Base-by-base conservation (phyloP, 1,140 invertebrate species). In the Stratiolaelaps scimitus region DNA sequence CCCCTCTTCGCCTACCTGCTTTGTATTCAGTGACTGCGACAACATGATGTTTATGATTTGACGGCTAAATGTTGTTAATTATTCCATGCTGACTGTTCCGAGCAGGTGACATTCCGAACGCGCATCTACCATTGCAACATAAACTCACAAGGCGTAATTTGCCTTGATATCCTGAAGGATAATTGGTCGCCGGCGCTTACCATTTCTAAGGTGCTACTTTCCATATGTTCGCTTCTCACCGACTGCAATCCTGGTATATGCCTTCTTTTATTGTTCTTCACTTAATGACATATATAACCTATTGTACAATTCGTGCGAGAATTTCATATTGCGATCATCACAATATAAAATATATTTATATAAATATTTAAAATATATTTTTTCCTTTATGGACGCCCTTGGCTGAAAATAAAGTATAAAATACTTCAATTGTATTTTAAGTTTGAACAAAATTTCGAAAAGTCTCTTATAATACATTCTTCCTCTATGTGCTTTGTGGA, bases 41-140 rank as follows among this genome's bases (percentile, higher is more conserved):
- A n/a, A n/a, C n/a, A n/a, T n/a, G n/a, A n/a, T n/a, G n/a, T n/a
- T n/a, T n/a, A n/a, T n/a, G n/a, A n/a, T n/a, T n/a, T n/a, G n/a
- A n/a, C n/a, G n/a, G n/a, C n/a, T n/a, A n/a, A n/a, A n/a, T n/a
- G n/a, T n/a, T n/a, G n/a, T n/a, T n/a, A n/a, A n/a, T n/a, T n/a
- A n/a, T n/a, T n/a, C n/a, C n/a, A n/a, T n/a, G n/a, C n/a, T n/a
- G n/a, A n/a, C n/a, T n/a, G n/a, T n/a, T n/a, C n/a, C n/a, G n/a
- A n/a, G n/a, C 75, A 89, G 87, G 89, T 98, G 60, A 92, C 89
- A 76, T 98, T 98, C 81, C 84, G 90, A 70, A 92, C 91, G 68
- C 83, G 91, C 72, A 94, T 94, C 77, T 94, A 94, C 76, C 91
- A 94, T 74, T 94, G 91, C 81, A 95, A 95, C 78, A 94, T 95